Conservation (phyloP, 2,113 vertebrate species). For the Octodon degus region DNA sequence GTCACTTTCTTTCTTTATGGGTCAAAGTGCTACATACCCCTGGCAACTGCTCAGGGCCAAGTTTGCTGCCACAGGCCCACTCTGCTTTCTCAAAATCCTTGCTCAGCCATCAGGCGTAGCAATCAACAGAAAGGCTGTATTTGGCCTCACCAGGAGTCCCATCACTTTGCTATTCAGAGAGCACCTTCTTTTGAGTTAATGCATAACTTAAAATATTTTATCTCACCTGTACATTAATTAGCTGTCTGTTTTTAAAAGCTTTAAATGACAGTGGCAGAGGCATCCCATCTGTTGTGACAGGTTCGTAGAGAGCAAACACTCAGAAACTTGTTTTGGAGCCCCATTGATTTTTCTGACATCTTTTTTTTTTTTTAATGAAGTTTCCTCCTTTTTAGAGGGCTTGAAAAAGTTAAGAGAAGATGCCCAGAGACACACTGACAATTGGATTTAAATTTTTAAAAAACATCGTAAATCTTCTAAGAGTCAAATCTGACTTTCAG, state of each 20-base stretch:
- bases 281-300: background rate
- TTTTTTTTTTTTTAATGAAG: background rate
- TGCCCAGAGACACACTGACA: constrained; percentile 12
- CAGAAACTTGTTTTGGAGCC: constrained; percentile 8
- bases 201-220: background rate
- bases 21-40: background rate
- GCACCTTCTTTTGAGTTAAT: constrained; percentile 30
- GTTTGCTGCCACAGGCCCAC: background rate
- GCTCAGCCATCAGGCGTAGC: background rate
- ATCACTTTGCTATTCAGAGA: constrained; percentile 30
- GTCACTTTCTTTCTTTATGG: background rate
- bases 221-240: constrained; percentile 54
- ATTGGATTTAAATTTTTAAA: constrained; percentile 32
- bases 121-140: background rate
- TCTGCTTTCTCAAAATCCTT: background rate
- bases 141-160: background rate
- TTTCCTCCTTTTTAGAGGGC: background rate
- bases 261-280: constrained; percentile 41
- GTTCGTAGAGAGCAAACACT: background rate
- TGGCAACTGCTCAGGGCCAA: background rate
- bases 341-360: constrained; percentile 54
- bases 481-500: constrained; percentile 34
- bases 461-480: background rate
- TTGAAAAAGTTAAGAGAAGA: constrained; percentile 56
- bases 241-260: constrained; percentile 43